phyloP scores from a whole-genome alignment of 2,797 vertebrate genomes.

The Podarcis siculus region DNA sequence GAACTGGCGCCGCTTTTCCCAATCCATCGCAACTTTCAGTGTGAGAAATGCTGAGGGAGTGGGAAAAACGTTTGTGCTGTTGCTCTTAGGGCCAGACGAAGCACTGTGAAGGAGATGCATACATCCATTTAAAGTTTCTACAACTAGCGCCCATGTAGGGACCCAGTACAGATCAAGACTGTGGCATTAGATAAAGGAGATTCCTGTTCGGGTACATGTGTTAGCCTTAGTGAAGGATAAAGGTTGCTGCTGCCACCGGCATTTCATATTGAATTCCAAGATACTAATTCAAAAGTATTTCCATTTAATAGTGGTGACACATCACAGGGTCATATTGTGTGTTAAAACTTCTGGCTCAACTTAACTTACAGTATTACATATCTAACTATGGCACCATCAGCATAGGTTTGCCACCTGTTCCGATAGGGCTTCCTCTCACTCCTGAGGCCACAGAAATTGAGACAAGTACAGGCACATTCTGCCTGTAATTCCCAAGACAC shows the following conservation, averaged over 20 bases:
- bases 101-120: too few species aligned
- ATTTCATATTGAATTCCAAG: constrained; percentile 5
- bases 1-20: too few species aligned
- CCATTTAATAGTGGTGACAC: not conserved
- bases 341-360: fast-evolving
- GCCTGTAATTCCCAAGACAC: constrained; percentile 14
- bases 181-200: not conserved
- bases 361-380: not conserved
- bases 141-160: too few species aligned
- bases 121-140: too few species aligned
- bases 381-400: constrained; percentile 14
- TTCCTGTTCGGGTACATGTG: not conserved
- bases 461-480: not conserved
- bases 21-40: too few species aligned
- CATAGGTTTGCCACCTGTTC: not conserved
- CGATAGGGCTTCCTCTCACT: constrained; percentile 15
- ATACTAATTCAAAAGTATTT: constrained; percentile 8
- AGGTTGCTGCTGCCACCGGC: not conserved
- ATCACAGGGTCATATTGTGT: fast-evolving
- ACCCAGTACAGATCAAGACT: too few species aligned
- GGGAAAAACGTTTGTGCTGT: too few species aligned
- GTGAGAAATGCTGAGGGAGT: too few species aligned
- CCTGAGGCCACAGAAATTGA: constrained; percentile 12
- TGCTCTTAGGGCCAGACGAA: too few species aligned
- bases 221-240: not conserved